phyloP scores from a whole-genome alignment of 2,888 invertebrate genomes.

The Agrilus cyanescens region DNA sequence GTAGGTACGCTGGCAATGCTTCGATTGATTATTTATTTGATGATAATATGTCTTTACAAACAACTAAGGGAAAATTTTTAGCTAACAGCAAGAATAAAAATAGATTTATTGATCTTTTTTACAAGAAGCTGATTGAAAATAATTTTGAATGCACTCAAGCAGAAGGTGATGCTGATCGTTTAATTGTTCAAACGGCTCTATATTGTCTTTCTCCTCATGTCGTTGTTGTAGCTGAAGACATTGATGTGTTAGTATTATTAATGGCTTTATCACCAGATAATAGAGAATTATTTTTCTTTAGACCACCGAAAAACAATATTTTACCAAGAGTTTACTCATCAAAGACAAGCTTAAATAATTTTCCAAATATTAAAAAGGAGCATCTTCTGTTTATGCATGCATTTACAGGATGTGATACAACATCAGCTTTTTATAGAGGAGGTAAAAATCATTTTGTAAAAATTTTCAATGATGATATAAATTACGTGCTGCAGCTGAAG shows the following conservation, averaged over 20 bases:
- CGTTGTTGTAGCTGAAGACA: slow-evolving; percentile 1
- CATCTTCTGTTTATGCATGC: too few relatives aligned
- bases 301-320: neutral
- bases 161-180: slow-evolving; percentile 1
- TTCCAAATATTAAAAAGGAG: too few relatives aligned
- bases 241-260: slow-evolving; percentile 1
- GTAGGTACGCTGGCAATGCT: neutral
- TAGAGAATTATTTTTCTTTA: neutral
- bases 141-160: slow-evolving; percentile 7
- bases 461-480: too few relatives aligned
- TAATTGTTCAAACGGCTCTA: slow-evolving; percentile 2
- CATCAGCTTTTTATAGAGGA: too few relatives aligned
- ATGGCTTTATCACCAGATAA: neutral
- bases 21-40: neutral
- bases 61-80: slow-evolving; percentile 6
- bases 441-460: too few relatives aligned
- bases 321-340: too few relatives aligned
- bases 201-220: neutral
- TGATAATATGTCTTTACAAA: slow-evolving; percentile 2
- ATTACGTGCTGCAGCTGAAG: too few relatives aligned
- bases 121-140: slow-evolving; percentile 7
- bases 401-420: too few relatives aligned
- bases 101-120: slow-evolving; percentile 9
- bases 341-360: too few relatives aligned
- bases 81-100: slow-evolving; percentile 10